Conservation (phyloP, 2,888 invertebrate genomes). For the Vesta saturnalis region DNA sequence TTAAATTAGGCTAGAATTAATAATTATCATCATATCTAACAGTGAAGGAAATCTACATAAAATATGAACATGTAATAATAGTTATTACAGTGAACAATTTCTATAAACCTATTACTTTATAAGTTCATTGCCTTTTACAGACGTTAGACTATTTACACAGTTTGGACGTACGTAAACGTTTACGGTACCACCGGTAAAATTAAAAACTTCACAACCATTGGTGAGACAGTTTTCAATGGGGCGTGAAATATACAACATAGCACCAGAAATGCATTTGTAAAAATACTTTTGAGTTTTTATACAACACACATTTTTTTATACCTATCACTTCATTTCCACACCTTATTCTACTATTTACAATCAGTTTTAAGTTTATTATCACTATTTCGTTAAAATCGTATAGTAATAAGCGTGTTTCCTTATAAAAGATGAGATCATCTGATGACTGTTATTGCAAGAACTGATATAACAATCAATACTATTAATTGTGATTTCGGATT, state of each 20-base stretch:
- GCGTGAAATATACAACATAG: conserved; percentile 28
- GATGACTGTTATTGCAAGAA: conserved; percentile 50
- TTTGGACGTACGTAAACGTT: conserved; percentile 27
- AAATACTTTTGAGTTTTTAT: conserved; percentile 23
- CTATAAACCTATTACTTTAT: conserved; percentile 33
- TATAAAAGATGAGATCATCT: conserved; percentile 55
- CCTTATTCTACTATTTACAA: conserved; percentile 30
- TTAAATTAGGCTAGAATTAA: conserved; percentile 11
- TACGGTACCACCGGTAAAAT: not conserved
- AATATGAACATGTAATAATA: conserved; percentile 39
- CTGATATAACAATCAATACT: conserved; percentile 50
- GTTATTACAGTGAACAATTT: conserved; percentile 36
- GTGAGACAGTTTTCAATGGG: conserved; percentile 20
- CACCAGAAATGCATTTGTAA: conserved; percentile 33
- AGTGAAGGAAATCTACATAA: conserved; percentile 38
- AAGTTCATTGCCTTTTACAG: conserved; percentile 19
- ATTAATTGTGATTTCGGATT: conserved; percentile 48
- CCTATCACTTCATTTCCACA: conserved; percentile 17
- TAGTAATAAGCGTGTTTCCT: conserved; percentile 26
- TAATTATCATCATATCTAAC: conserved; percentile 32
- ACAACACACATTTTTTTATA: conserved; percentile 22
- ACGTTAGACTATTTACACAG: conserved; percentile 28
- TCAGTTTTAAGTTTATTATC: conserved; percentile 36
- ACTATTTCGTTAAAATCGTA: conserved; percentile 40
- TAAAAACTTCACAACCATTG: conserved; percentile 27